Evolutionary conservation across 2,888 invertebrate species (phyloP).

Genomic region (Cephus rjabovi): DNA sequence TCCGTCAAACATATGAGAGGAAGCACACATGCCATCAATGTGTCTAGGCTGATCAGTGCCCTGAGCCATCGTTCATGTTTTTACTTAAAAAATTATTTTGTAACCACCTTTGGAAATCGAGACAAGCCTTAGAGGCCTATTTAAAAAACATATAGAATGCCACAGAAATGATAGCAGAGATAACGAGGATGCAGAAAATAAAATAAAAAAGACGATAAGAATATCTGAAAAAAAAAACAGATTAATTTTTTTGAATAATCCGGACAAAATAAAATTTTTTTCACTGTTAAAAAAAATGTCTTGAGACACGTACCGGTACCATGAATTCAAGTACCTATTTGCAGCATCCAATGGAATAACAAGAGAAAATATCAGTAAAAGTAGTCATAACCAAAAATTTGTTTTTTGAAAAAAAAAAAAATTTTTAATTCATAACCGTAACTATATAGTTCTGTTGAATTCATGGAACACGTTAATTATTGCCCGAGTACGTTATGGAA

Average conservation of each 20-base stretch:
- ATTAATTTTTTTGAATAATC: background rate
- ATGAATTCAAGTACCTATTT: background rate
- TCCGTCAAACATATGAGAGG: background rate
- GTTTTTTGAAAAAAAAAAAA: background rate
- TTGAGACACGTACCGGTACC: background rate
- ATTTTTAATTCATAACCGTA: background rate
- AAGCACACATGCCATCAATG: constrained; percentile 10
- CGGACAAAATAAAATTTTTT: background rate
- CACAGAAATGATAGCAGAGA: background rate
- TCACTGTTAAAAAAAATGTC: background rate
- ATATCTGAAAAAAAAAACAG: background rate
- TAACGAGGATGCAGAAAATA: background rate
- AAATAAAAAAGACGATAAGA: background rate
- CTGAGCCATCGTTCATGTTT: background rate
- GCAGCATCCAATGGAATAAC: background rate
- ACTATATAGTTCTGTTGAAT: background rate
- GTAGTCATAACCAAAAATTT: background rate
- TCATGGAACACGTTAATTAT: background rate
- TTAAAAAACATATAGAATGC: background rate
- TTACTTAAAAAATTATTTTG: background rate
- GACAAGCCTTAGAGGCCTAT: too few species aligned
- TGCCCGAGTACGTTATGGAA: background rate
- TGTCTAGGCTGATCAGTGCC: constrained; percentile 4
- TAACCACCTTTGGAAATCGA: background rate
- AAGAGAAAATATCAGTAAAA: background rate